These are phyloP conservation scores for Drosophila paracracens DNA, from an alignment of 2,888 invertebrate genomes.

Conservation along the genomic window DNA sequence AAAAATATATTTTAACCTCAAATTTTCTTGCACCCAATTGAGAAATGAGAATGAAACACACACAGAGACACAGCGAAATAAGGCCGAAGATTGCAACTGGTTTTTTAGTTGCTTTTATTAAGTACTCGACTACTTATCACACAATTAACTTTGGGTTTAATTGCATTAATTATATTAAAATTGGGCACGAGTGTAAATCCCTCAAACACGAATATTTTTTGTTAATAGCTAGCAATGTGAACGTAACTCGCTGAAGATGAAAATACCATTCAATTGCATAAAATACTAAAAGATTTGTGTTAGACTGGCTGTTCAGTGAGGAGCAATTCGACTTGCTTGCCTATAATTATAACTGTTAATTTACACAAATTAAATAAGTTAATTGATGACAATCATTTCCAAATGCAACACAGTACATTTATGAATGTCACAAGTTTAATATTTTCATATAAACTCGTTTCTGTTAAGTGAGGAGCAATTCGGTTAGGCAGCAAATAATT, in stretches of 20 bases:
- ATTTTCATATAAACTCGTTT: neutral
- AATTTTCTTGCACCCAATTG: constrained; percentile 51
- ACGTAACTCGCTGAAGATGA: neutral
- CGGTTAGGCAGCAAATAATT: neutral
- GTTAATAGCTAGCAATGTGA: constrained; percentile 32
- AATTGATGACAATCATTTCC: neutral
- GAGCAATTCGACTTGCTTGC: constrained; percentile 13
- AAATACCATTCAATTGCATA: constrained; percentile 6
- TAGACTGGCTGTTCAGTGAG: constrained; percentile 12
- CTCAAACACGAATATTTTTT: constrained; percentile 52
- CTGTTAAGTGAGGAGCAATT: neutral
- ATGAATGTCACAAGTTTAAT: neutral
- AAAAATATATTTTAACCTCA: constrained; percentile 67
- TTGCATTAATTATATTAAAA: constrained; percentile 18
- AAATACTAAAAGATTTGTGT: neutral
- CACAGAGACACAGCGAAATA: constrained; percentile 12
- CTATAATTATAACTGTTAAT: neutral
- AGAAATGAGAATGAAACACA: constrained; percentile 18
- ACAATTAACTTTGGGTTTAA: constrained; percentile 30
- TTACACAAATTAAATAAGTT: neutral
- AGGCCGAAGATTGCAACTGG: neutral
- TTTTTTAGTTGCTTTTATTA: neutral
- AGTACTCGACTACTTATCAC: constrained; percentile 8
- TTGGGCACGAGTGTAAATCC: constrained; percentile 31
- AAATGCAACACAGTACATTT: neutral